Base-by-base conservation (phyloP, 92 coral and sea anemone species). In the Anthopleura xanthogrammica region DNA sequence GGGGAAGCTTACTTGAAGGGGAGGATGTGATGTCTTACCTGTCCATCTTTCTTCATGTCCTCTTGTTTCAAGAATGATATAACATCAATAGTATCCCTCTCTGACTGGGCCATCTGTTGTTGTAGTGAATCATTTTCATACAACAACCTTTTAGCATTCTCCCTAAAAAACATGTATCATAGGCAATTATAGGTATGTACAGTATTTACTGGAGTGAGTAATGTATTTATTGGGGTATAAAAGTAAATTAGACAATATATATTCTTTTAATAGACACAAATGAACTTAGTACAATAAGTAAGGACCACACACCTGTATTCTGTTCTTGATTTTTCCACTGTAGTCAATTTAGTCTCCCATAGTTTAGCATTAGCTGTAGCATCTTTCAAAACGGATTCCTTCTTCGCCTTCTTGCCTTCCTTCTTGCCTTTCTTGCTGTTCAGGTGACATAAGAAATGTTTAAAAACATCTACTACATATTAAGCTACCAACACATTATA, bases 351-450 rank as follows among this genome's bases (percentile, higher is more conserved):
- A 6, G 95, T 92, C 78, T 97, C 99, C 99, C 99, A 97, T 24
- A 94, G 83, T 86, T 92, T 91, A 6, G 99, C 98, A 92, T 97
- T 97, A 48, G 99, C 98, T 40, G 91, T 85, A 17, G 99, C 99
- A 94, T 97, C 99, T 85, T 92, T 94, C 78, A 97, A 88, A 3
- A 97, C 96, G 10, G 92, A 91, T 19, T 97, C 98, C 82, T 94
- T 97, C 92, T 97, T 97, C 42, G 87, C 83, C 65, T 96, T 95
- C 84, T 95, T 93, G 48, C 95, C 97, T 77, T 93, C 92, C 68
- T 87, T 86, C 83, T 93, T 90, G 40, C 95, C 93, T 68, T 92
- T 94, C 87, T 94, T 94, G 81, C 98, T 90, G 84, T 29, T 12
- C 2, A 52, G 50, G 75, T 19, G 13, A 79, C 23, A 57, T 6